Evolutionary conservation across 53 echinoderm and acorn worm genomes (phyloP), one percentile per base, ranked within the genome.

Genomic region (Paelopatides confundens): DNA sequence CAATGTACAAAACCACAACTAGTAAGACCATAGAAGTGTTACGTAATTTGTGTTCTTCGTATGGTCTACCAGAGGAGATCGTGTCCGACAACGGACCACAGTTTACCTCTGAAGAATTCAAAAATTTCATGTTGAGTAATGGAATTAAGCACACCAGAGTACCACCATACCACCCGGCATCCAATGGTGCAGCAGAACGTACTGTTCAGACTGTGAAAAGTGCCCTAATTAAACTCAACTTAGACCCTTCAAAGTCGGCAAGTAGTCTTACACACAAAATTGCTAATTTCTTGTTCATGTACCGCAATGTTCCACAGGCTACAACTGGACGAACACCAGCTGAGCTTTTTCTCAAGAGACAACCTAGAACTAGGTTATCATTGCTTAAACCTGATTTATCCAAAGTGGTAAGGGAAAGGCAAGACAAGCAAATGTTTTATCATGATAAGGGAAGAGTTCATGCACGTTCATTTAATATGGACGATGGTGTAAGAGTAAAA

Each of bases 281-380:
- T 37, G 76, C 62, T 35, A 85, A 85, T 38, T 85, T 85, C 33
- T 70, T 63, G 62, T 65, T 90, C 32, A 71, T 35, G 2, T 90
- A 85, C 31, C 17, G 85, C 32, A 68, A 69, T 43, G 69, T 69
- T 4, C 85, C 85, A 35, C 85, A 76, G 1, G 31, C 64, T n/a
- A 90, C 90, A 12, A 90, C 90, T n/a, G 90, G 77, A 17, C 36
- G 82, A 3, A 71, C 71, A 11, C 71, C 71, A 8, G 71, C 71
- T 0, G 36, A 71, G 34, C 71, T 71, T 39, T 71, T 71, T 39
- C 71, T 39, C 4, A 71, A 71, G 30, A 71, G 71, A 36, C 71
- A 71, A 14, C 71, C 71, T 31, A 71, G 40, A 38, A 71, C 35
- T 21, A 35, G 71, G 15, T 39, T 71, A 10, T 71, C 71, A 15